These are phyloP conservation scores for Tupaia chinensis DNA, from an alignment of 2,113 vertebrate species.

Conservation along the genomic window DNA sequence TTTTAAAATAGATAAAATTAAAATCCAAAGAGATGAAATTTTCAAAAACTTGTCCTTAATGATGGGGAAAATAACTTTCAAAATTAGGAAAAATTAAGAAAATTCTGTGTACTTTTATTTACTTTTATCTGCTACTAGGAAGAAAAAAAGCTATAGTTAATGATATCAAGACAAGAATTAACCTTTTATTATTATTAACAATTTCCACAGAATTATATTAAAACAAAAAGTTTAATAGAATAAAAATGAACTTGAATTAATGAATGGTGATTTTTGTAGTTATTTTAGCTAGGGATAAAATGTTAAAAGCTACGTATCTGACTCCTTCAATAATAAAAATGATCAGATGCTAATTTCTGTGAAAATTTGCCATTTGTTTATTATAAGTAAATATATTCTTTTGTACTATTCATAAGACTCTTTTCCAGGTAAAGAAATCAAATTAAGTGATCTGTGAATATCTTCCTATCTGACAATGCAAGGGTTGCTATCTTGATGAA, in stretches of 20 bases:
- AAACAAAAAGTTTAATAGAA: neutral
- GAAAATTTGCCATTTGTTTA: neutral
- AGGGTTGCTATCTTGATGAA: neutral
- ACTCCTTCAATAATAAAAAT: neutral
- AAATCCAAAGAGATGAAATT: neutral
- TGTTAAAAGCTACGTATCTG: neutral
- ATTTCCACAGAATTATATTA: neutral
- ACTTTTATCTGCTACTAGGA: neutral
- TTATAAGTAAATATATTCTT: neutral
- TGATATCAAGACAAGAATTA: neutral
- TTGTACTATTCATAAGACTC: neutral
- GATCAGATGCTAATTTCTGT: neutral
- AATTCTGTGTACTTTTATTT: neutral
- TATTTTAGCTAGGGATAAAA: constrained; percentile 70
- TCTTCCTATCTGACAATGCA: neutral
- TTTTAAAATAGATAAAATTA: neutral
- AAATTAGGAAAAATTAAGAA: constrained; percentile 32
- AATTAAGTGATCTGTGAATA: neutral
- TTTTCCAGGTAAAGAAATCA: neutral
- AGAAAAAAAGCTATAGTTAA: neutral
- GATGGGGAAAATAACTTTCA: neutral
- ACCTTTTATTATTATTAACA: neutral
- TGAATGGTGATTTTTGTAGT: neutral
- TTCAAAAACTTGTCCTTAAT: neutral
- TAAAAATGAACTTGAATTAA: constrained; percentile 42